These are phyloP conservation scores for Drosophila kohkoa DNA, from an alignment of 1,140 invertebrate genomes.

Conservation along the genomic window DNA sequence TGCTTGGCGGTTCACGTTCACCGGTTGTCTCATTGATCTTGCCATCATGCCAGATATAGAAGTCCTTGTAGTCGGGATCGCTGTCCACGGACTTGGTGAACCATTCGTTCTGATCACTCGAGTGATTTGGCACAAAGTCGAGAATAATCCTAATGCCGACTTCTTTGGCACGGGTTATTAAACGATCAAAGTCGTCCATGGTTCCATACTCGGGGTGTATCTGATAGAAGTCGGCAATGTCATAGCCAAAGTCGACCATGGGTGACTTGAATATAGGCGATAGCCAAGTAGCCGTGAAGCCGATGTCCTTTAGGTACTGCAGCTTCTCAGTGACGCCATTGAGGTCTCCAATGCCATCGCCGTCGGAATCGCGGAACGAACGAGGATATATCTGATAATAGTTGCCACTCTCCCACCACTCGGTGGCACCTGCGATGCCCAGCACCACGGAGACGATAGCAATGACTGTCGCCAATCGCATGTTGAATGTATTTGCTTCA, in stretches of 20 bases:
- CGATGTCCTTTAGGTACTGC: constrained; percentile 86
- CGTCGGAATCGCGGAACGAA: constrained; percentile 90
- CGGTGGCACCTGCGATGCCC: constrained; percentile 50
- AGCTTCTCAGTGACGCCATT: constrained; percentile 86
- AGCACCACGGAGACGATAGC: constrained; percentile 42
- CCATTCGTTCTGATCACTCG: constrained; percentile 91
- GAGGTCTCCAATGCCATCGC: constrained; percentile 91
- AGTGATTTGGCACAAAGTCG: constrained; percentile 91
- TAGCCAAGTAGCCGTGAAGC: constrained; percentile 88
- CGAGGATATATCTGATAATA: constrained; percentile 92
- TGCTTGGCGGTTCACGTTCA: constrained; percentile 85
- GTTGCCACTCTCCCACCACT: constrained; percentile 90
- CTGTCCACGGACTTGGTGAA: constrained; percentile 87
- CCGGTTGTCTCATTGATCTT: constrained; percentile 72
- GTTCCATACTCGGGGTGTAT: constrained; percentile 91
- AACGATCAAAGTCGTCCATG: constrained; percentile 89
- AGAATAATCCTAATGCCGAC: constrained; percentile 87
- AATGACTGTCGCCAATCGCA: constrained; percentile 56
- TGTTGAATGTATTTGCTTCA: constrained; percentile 55
- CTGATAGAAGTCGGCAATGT: constrained; percentile 90
- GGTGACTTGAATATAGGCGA: constrained; percentile 90
- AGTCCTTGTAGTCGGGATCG: constrained; percentile 88
- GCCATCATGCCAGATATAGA: constrained; percentile 89
- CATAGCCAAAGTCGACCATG: constrained; percentile 90
- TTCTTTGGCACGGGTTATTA: constrained; percentile 87